Percentiles rank a stretch among this genome's conserved stretches.
Evolutionary conservation across 23 tunicate species (phyloP).

Genomic region (Oikopleura vanhoeffeni): DNA sequence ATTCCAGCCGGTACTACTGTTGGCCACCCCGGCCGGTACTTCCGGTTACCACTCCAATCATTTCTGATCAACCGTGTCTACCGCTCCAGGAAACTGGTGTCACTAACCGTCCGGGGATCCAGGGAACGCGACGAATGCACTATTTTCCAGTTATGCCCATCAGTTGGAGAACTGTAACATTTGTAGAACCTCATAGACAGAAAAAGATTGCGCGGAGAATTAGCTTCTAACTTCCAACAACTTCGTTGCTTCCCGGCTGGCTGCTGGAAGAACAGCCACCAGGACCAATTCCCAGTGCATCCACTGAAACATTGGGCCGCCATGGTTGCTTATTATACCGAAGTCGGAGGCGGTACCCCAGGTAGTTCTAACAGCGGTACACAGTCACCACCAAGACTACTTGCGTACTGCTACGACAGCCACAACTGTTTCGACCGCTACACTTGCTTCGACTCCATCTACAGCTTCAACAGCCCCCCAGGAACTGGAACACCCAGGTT

Average conservation of each 20-base stretch:
- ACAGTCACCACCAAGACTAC: too few relatives aligned
- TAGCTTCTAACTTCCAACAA: slow-evolving; percentile 13
- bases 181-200: neutral
- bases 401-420: too few relatives aligned
- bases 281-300: neutral
- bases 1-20: neutral
- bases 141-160: neutral
- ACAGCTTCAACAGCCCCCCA: too few relatives aligned
- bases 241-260: slow-evolving; percentile 15
- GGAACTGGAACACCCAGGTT: too few relatives aligned
- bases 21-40: neutral
- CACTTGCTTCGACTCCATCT: too few relatives aligned
- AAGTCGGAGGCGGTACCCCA: too few relatives aligned
- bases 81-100: neutral
- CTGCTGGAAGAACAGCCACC: slow-evolving; percentile 6
- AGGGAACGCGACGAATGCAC: neutral
- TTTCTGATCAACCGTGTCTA: neutral
- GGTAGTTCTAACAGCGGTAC: too few relatives aligned
- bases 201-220: neutral
- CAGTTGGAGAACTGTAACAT: neutral
- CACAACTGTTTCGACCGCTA: too few relatives aligned
- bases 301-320: neutral
- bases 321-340: neutral
- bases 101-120: neutral
- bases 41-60: too few relatives aligned